These are phyloP conservation scores for Thunnus maccoyii DNA, from an alignment of 2,113 vertebrate genomes.

Conservation along the genomic window DNA sequence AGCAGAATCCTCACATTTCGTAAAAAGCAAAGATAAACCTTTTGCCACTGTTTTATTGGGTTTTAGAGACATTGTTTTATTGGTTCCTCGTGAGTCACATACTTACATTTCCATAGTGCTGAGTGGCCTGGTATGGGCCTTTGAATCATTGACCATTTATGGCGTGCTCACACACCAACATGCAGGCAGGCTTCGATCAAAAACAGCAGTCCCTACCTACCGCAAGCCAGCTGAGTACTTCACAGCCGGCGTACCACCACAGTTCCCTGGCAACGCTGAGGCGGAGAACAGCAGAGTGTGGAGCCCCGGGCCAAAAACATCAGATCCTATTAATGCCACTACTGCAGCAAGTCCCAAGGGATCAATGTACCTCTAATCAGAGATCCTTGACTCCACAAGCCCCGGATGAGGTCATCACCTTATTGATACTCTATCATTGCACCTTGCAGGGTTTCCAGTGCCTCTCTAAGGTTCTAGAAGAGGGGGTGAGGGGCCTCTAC, in stretches of 20 bases:
- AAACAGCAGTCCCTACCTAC: conserved; percentile 70
- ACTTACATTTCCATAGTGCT: conserved; percentile 72
- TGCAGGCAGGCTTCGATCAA: conserved; percentile 58
- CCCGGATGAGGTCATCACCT: conserved; percentile 65
- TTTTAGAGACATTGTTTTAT: conserved; percentile 61
- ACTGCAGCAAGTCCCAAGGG: conserved; percentile 65
- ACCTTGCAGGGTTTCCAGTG: conserved; percentile 38
- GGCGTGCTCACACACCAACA: conserved; percentile 61
- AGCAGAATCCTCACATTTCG: conserved; percentile 44
- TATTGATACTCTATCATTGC: conserved; percentile 64
- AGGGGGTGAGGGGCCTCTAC: background rate
- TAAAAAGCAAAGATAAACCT: conserved; percentile 48
- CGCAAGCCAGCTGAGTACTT: conserved; percentile 68
- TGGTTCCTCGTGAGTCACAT: conserved; percentile 61
- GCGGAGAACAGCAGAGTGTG: conserved; percentile 50
- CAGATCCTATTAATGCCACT: conserved; percentile 81
- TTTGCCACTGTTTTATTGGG: conserved; percentile 51
- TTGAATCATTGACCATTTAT: conserved; percentile 83
- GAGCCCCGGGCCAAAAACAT: conserved; percentile 75
- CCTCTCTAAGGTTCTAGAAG: conserved; percentile 11
- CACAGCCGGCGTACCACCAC: conserved; percentile 63
- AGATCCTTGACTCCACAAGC: conserved; percentile 59
- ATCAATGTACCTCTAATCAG: conserved; percentile 77
- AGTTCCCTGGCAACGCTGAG: conserved; percentile 81
- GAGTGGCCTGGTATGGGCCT: conserved; percentile 44